Conservation (phyloP, 2,888 invertebrate genomes). For the Trissonchulus sp. region DNA sequence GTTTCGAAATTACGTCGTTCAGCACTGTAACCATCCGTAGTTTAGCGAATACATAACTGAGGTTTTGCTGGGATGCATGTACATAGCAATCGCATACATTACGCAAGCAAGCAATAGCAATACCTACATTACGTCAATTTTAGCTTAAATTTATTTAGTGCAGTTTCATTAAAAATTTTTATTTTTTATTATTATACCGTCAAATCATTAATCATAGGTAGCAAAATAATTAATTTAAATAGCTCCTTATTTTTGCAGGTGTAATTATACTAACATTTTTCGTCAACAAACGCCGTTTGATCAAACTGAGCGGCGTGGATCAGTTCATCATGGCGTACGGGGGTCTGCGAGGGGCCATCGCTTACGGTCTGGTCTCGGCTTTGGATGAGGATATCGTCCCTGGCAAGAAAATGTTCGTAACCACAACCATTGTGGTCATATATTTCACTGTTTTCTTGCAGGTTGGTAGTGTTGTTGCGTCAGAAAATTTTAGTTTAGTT, state of each 20-base stretch:
- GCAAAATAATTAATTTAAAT: no score
- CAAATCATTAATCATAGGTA: no score
- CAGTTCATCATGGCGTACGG: conserved; percentile 91
- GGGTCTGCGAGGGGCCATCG: conserved; percentile 92
- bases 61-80: no score
- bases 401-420: conserved; percentile 90
- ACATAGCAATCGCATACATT: no score
- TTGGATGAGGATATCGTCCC: conserved; percentile 75
- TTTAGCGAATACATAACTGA: no score
- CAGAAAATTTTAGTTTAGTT: no score
- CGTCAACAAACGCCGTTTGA: conserved; percentile 82
- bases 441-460: conserved; percentile 99
- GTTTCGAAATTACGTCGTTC: no score
- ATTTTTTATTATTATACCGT: no score
- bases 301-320: conserved; percentile 67
- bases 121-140: no score
- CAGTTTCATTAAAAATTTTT: conserved; percentile 10
- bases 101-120: no score
- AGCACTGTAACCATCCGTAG: no score
- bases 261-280: conserved; percentile 79
- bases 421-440: conserved; percentile 91
- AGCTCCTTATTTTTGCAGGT: conserved; percentile 69
- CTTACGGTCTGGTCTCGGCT: conserved; percentile 80
- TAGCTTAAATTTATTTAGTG: neutral
- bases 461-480: no score